These are phyloP conservation scores for Xiphias gladius DNA, from an alignment of 2,113 vertebrate genomes.

Conservation along the genomic window DNA sequence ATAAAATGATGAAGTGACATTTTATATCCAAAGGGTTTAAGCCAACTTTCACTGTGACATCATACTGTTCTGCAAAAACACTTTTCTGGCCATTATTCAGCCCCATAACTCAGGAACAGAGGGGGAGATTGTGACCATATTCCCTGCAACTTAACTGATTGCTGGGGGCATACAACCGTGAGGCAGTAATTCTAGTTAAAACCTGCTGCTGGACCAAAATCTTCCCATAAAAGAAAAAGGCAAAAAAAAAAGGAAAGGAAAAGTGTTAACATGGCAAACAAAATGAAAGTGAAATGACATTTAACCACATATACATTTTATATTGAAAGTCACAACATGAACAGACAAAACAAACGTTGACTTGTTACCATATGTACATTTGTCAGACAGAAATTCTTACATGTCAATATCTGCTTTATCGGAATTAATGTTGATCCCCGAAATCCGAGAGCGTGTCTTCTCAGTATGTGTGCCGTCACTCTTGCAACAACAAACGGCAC, in stretches of 20 bases:
- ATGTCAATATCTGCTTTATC: conserved; percentile 55
- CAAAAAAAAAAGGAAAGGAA: neutral
- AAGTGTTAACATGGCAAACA: neutral
- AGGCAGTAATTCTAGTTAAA: no score
- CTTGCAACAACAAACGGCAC: conserved; percentile 39
- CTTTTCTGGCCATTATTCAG: neutral
- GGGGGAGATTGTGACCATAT: neutral
- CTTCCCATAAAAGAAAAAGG: neutral
- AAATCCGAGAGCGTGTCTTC: conserved; percentile 34
- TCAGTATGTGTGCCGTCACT: conserved; percentile 48
- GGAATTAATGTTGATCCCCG: conserved; percentile 65
- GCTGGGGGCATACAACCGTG: no score
- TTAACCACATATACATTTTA: neutral
- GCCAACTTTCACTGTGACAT: no score
- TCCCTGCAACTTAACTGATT: no score
- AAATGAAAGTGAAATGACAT: neutral
- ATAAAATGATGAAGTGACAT: neutral
- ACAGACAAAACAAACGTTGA: neutral
- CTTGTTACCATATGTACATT: conserved; percentile 18
- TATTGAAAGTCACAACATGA: neutral
- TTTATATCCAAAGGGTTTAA: neutral
- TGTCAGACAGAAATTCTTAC: conserved; percentile 41
- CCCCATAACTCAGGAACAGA: no score
- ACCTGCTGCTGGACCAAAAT: neutral
- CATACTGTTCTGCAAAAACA: neutral